Conservation (phyloP, 2,113 vertebrate genomes). For the Sylvietta virens region DNA sequence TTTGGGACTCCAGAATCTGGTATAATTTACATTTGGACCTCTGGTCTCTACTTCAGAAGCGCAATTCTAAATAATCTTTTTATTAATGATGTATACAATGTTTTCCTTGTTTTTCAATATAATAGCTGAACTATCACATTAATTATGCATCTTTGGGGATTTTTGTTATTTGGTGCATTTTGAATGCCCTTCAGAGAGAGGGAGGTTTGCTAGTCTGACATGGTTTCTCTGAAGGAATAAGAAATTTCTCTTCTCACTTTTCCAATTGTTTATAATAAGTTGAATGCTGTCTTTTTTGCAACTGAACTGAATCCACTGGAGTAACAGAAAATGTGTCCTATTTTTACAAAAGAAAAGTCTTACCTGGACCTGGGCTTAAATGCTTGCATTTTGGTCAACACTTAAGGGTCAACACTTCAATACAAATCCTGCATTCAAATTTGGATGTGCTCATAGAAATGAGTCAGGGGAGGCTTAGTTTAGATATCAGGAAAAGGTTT, state of each 20-base stretch:
- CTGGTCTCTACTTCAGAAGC: background rate
- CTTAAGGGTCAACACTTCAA: background rate
- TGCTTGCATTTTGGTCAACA: background rate
- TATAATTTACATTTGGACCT: background rate
- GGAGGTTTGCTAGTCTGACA: background rate
- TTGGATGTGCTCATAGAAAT: background rate
- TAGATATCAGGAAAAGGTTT: background rate
- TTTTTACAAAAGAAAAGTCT: background rate
- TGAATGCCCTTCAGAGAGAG: background rate
- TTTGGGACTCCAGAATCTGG: background rate
- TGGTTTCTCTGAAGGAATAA: background rate
- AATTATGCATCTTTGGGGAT: background rate
- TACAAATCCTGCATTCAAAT: background rate
- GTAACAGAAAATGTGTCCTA: background rate
- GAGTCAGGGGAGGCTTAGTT: background rate
- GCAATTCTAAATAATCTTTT: background rate
- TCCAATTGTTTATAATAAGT: background rate
- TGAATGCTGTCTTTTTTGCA: background rate
- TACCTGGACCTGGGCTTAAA: background rate
- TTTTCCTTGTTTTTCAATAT: background rate
- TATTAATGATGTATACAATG: background rate
- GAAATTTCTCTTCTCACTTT: background rate
- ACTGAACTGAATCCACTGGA: background rate
- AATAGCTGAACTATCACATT: background rate
- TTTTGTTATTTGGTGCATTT: background rate